Percentiles rank a stretch among this genome's conserved stretches.
Conservation (phyloP, 2,113 vertebrate species). For the Pelodiscus sinensis region DNA sequence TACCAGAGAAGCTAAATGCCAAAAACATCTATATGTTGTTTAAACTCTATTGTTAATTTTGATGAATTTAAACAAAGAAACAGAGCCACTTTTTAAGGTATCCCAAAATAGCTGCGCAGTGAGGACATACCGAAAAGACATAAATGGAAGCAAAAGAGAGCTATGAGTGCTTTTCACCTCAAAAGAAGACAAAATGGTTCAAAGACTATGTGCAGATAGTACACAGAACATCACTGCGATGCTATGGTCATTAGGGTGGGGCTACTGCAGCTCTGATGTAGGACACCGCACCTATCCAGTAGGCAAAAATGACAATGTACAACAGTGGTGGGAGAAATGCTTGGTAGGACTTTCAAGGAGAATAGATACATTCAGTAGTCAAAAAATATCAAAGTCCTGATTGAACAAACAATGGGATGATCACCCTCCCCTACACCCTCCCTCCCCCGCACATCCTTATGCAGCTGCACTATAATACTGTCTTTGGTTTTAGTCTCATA, state of each 20-base stretch:
- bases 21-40: neutral
- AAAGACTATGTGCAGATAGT: neutral
- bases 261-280: fast-evolving
- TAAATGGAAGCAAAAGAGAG: neutral
- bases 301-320: neutral
- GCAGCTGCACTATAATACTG: neutral
- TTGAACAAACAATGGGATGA: neutral
- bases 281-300: fast-evolving
- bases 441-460: neutral
- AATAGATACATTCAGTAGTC: neutral
- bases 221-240: neutral
- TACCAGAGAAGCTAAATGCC: neutral
- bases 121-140: neutral
- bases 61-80: neutral
- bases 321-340: neutral
- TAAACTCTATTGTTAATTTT: neutral
- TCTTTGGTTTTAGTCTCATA: neutral
- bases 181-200: neutral
- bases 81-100: neutral
- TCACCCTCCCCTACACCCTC: neutral
- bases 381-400: neutral
- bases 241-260: neutral
- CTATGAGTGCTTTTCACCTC: neutral
- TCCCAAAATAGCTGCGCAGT: too few species aligned
- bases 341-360: neutral